Base-by-base conservation (phyloP, 2,888 invertebrate genomes). In the Micoletzkya japonica region DNA sequence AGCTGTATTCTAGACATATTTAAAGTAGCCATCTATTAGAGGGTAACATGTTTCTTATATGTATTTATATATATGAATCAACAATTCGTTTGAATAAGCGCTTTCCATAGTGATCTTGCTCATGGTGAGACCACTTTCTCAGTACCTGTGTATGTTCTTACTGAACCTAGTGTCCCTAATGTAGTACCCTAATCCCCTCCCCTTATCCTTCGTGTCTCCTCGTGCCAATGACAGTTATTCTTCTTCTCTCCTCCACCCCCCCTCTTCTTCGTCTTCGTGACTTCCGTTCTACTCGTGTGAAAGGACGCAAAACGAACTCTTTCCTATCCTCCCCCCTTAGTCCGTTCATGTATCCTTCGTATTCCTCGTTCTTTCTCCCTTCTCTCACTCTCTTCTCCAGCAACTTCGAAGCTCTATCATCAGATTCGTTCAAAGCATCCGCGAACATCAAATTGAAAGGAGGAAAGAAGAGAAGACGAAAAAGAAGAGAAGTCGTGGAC, bases 371-470 rank as follows among this genome's bases (percentile, higher is more conserved):
- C 52, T 36, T 49, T 50, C 32, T 24, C 7, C n/a, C 34, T 20
- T 50, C n/a, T 26, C 44, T 63, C 63, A 17, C 52, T 39, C 26
- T 7, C 63, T 63, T 50, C n/a, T 24, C n/a, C 24, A 17, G 10
- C n/a, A 17, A 17, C 56, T 56, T 24, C n/a, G 20, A 44, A 10
- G 20, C 56, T 56, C 56, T 56, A 10, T 56, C 56, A 24, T 10
- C n/a, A 17, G n/a, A n/a, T n/a, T n/a, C n/a, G n/a, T n/a, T n/a
- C n/a, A n/a, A n/a, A n/a, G n/a, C n/a, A n/a, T n/a, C n/a, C n/a
- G n/a, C n/a, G n/a, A n/a, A n/a, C n/a, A n/a, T n/a, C n/a, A n/a
- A n/a, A n/a, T n/a, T n/a, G n/a, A n/a, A n/a, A n/a, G n/a, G n/a
- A n/a, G n/a, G n/a, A n/a, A n/a, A n/a, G n/a, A n/a, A n/a, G n/a